Evolutionary conservation across 2,797 vertebrate genomes (phyloP).

Genomic region (Phrynocephalus guinanensis): DNA sequence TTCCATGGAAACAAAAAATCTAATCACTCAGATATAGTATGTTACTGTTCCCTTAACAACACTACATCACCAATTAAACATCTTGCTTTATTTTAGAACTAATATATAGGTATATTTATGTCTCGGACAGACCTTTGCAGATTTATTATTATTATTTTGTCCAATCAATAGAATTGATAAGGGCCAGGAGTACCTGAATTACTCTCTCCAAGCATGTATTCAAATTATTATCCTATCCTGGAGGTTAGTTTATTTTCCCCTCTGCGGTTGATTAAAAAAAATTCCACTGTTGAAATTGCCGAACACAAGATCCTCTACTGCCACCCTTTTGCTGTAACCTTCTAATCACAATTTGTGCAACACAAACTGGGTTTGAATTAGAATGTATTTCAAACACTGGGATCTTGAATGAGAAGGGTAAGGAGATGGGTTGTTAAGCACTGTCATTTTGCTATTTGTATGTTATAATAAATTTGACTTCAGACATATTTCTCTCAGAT

Average conservation of each 20-base stretch:
- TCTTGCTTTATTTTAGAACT: not conserved
- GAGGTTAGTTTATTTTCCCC: conserved; percentile 4
- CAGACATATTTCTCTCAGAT: conserved; percentile 1
- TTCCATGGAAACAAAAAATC: not conserved
- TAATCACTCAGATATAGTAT: not conserved
- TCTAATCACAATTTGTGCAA: not conserved
- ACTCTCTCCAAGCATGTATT: conserved; percentile 29
- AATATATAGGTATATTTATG: not conserved
- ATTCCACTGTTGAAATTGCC: conserved; percentile 3
- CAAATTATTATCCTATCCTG: conserved; percentile 16
- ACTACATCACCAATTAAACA: not conserved
- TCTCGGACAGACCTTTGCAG: not conserved
- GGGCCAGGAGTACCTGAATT: conserved; percentile 29
- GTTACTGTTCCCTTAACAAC: not conserved
- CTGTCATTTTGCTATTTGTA: not conserved
- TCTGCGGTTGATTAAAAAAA: conserved; percentile 8
- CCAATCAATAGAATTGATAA: conserved; percentile 26
- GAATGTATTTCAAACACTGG: conserved; percentile 12
- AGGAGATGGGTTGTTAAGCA: not conserved
- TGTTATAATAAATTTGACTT: conserved; percentile 1
- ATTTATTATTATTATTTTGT: conserved; percentile 1
- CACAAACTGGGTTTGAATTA: conserved; percentile 9
- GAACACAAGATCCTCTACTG: conserved; percentile 7
- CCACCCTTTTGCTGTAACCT: conserved; percentile 16
- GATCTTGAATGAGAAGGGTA: not conserved